These are phyloP conservation scores for Eledona agricola DNA, from an alignment of 2,888 invertebrate species.

Conservation along the genomic window DNA sequence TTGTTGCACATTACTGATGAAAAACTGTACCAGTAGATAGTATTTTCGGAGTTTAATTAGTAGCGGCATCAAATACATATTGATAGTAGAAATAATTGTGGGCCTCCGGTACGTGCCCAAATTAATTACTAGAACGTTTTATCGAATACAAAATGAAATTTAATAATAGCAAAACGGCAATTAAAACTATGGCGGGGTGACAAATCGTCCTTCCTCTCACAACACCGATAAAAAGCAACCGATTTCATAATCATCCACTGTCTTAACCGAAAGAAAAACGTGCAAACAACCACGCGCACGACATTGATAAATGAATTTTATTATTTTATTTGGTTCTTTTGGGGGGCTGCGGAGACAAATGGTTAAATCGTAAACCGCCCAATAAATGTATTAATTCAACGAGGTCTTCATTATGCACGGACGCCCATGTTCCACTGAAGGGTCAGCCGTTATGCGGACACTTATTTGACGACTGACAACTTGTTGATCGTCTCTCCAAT, in stretches of 20 bases:
- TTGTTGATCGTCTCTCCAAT: slow-evolving; percentile 35
- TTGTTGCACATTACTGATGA: too few relatives aligned
- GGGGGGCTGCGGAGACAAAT: slow-evolving; percentile 2
- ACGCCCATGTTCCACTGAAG: slow-evolving; percentile 10
- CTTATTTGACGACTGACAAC: slow-evolving; percentile 32
- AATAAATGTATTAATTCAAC: too few relatives aligned
- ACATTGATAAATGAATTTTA: slow-evolving; percentile 10
- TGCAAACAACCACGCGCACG: slow-evolving; percentile 1
- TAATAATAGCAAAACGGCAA: slow-evolving; percentile 5
- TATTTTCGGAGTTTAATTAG: too few relatives aligned
- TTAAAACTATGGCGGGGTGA: slow-evolving; percentile 2
- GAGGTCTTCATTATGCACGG: slow-evolving; percentile 11
- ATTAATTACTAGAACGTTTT: slow-evolving; percentile 12
- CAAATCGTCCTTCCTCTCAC: background rate
- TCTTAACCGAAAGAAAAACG: too few relatives aligned
- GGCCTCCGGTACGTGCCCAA: slow-evolving; percentile 2
- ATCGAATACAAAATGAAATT: slow-evolving; percentile 15
- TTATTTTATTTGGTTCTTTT: slow-evolving; percentile 6
- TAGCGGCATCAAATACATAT: too few relatives aligned
- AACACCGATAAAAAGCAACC: slow-evolving; percentile 6
- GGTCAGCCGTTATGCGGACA: slow-evolving; percentile 26
- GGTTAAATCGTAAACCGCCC: background rate
- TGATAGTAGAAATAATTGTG: background rate
- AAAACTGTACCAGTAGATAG: too few relatives aligned
- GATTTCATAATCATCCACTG: slow-evolving; percentile 5